Evolutionary conservation across 2,113 vertebrate species (phyloP).

Genomic region (Mungos mungo): DNA sequence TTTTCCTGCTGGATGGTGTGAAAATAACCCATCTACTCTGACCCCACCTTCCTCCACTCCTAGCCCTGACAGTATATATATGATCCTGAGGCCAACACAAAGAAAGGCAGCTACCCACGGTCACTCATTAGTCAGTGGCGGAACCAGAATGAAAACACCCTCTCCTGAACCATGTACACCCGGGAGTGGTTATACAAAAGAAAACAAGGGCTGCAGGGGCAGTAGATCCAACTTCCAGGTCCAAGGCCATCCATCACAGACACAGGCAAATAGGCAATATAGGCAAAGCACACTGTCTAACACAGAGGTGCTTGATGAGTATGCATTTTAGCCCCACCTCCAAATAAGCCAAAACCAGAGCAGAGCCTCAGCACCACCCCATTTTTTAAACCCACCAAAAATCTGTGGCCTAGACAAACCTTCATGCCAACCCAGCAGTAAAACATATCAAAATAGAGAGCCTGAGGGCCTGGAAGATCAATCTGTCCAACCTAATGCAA

Average conservation of each 20-base stretch:
- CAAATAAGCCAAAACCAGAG: not conserved
- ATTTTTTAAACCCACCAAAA: not conserved
- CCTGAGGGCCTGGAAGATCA: not conserved
- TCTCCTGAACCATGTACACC: not conserved
- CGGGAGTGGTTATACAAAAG: not conserved
- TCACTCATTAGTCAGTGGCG: not conserved
- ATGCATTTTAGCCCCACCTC: not conserved
- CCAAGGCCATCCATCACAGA: not conserved
- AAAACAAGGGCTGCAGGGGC: not conserved
- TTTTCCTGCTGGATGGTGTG: not conserved
- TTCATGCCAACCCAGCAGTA: not conserved
- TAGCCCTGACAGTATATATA: not conserved
- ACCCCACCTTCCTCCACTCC: not conserved
- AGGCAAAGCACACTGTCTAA: not conserved
- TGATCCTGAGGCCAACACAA: not conserved
- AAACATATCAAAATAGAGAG: not conserved
- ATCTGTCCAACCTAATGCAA: not conserved
- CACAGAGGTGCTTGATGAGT: not conserved
- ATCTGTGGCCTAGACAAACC: constrained; percentile 28
- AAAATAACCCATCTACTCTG: constrained; percentile 16
- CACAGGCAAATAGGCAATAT: not conserved
- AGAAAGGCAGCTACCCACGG: not conserved
- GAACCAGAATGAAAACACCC: not conserved
- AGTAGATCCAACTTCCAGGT: not conserved
- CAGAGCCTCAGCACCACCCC: not conserved